Base-by-base conservation (phyloP, 2,113 vertebrate genomes). In the Datnioides undecimradiatus region DNA sequence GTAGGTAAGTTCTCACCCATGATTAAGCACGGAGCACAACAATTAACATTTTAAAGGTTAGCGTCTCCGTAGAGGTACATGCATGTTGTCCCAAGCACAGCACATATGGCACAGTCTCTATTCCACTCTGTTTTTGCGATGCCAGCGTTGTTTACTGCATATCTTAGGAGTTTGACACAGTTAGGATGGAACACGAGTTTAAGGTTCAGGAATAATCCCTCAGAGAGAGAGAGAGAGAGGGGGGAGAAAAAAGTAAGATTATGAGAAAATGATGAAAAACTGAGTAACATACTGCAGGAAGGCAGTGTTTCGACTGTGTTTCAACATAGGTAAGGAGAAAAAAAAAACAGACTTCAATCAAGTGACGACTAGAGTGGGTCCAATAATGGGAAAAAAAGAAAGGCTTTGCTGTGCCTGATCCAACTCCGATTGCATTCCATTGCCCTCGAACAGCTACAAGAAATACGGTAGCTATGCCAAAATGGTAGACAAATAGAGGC, bases 21-120 rank as follows among this genome's bases (percentile, higher is more conserved):
- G 86, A 78, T 82, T 79, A 82, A 79, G 75, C 75, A 62, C 21
- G 14, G 38, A 81, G 63, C 63, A 86, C 70, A 86, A 76, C 57
- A 87, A 87, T 90, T 85, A 90, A 88, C 86, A 92, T 91, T 93
- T 88, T 60, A 86, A 88, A 90, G 89, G 78, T 88, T 80, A 76
- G 76, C 25, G 27, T 65, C 70, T 79, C 79, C 6, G 19, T 23
- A 36, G 80, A 73, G 69, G 71, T 79, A 62, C 80, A 73, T 38
- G 75, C 76, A 48, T 62, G 81, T 60, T 65, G 82, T 72, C 46
- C 63, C 7, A 4, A 10, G n/a, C 52, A 38, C 38, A 8, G 48
- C 72, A 64, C 78, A 68, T 5, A 79, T 70, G 73, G 75, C 66
- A 46, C 48, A 41, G 21, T 8, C 33, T 40, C 68, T 48, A n/a